phyloP scores from a whole-genome alignment of 2,888 invertebrate genomes.

The Lochmaea capreae region DNA sequence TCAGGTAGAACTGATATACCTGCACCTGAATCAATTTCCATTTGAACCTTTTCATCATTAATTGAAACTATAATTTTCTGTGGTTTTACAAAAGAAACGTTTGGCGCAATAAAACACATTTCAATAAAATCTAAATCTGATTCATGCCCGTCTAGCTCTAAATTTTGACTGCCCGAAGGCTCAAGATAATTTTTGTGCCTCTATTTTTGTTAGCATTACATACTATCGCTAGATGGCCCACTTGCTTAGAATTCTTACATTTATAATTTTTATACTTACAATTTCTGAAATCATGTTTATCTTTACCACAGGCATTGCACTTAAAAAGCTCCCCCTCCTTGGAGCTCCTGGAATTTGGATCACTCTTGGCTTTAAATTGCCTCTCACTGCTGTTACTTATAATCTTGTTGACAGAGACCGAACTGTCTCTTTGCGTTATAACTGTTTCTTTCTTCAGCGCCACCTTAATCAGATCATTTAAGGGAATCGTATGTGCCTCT shows the following conservation, averaged over 20 bases:
- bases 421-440: slow-evolving; percentile 13
- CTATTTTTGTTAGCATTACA: slow-evolving; percentile 20
- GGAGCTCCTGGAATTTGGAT: background rate
- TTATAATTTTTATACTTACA: slow-evolving; percentile 32
- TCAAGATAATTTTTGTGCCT: slow-evolving; percentile 27
- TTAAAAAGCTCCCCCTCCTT: slow-evolving; percentile 11
- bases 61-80: slow-evolving; percentile 19
- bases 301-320: slow-evolving; percentile 30
- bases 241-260: slow-evolving; percentile 32
- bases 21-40: slow-evolving; percentile 37
- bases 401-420: slow-evolving; percentile 3
- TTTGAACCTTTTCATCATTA: slow-evolving; percentile 18
- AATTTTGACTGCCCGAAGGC: background rate
- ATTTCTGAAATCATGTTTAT: slow-evolving; percentile 24
- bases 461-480: slow-evolving; percentile 23
- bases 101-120: slow-evolving; percentile 25
- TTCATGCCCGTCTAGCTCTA: background rate
- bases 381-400: slow-evolving; percentile 12
- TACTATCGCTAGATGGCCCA: slow-evolving; percentile 38
- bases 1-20: slow-evolving; percentile 35
- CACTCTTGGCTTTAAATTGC: slow-evolving; percentile 1
- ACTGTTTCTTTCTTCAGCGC: slow-evolving; percentile 34
- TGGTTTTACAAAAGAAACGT: slow-evolving; percentile 21
- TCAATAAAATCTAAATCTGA: slow-evolving; percentile 20
- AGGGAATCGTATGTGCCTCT: slow-evolving; percentile 33